Evolutionary conservation across 2,888 invertebrate species (phyloP).

Genomic region (Cylloceria caligata): DNA sequence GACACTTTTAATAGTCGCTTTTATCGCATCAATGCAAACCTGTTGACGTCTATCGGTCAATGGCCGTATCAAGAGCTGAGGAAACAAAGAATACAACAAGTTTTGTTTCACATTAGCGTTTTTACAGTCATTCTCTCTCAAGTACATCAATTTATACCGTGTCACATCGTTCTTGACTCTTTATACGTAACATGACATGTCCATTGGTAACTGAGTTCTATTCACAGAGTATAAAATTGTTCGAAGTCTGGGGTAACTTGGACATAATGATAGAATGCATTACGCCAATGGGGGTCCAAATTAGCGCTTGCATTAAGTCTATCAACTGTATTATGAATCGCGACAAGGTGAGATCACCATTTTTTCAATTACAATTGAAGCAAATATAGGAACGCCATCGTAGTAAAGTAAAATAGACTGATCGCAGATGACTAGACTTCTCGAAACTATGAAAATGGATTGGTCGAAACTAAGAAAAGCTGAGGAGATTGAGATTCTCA

Average conservation of each 20-base stretch:
- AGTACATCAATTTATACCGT: conserved; percentile 10
- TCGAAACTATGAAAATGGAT: conserved; percentile 33
- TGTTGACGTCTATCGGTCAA: conserved; percentile 19
- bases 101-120: conserved; percentile 20
- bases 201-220: neutral
- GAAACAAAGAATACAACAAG: conserved; percentile 16
- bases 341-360: conserved; percentile 24
- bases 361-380: too few species aligned
- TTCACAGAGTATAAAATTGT: conserved; percentile 39
- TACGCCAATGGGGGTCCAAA: conserved; percentile 44
- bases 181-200: neutral
- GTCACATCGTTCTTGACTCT: too few species aligned
- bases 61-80: conserved; percentile 35
- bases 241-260: conserved; percentile 47
- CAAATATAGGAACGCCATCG: neutral
- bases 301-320: conserved; percentile 29
- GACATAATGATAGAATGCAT: conserved; percentile 55
- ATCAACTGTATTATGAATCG: conserved; percentile 46
- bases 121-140: conserved; percentile 40
- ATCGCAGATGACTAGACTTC: conserved; percentile 45
- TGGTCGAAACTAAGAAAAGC: conserved; percentile 23
- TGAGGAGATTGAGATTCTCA: conserved; percentile 32
- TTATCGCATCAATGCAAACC: conserved; percentile 34
- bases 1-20: conserved; percentile 38
- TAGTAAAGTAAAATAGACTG: neutral